These are phyloP conservation scores for Uropetala carovei DNA, from an alignment of 2,888 invertebrate genomes.

Conservation along the genomic window DNA sequence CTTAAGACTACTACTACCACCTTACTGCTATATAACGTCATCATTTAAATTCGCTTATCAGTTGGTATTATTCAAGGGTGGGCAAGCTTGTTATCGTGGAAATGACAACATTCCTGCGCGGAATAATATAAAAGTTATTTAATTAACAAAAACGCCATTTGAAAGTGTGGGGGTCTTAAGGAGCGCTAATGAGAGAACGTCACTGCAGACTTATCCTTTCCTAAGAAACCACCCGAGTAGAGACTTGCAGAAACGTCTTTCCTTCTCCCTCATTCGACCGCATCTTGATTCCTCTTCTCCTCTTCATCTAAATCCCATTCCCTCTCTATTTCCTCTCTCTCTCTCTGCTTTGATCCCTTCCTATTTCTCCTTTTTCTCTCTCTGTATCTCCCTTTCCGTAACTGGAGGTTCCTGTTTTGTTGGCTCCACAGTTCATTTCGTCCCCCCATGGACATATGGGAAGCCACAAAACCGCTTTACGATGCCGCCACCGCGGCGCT, in stretches of 20 bases:
- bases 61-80: too few species aligned
- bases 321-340: neutral
- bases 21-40: too few species aligned
- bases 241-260: neutral
- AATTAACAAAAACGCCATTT: too few species aligned
- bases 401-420: neutral
- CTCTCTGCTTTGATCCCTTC: neutral
- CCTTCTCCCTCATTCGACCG: neutral
- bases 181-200: neutral
- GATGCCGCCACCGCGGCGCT: conserved; percentile 36
- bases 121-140: too few species aligned
- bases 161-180: too few species aligned
- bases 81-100: too few species aligned
- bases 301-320: neutral
- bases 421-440: conserved; percentile 37
- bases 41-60: too few species aligned
- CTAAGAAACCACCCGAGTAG: neutral
- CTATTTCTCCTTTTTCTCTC: neutral
- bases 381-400: neutral
- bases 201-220: neutral
- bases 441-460: conserved; percentile 30
- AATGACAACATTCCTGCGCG: too few species aligned
- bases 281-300: neutral
- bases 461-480: conserved; percentile 48
- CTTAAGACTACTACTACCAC: too few species aligned